Evolutionary conservation across 2,888 invertebrate species (phyloP).

Genomic region (Frankliniella intonsa): DNA sequence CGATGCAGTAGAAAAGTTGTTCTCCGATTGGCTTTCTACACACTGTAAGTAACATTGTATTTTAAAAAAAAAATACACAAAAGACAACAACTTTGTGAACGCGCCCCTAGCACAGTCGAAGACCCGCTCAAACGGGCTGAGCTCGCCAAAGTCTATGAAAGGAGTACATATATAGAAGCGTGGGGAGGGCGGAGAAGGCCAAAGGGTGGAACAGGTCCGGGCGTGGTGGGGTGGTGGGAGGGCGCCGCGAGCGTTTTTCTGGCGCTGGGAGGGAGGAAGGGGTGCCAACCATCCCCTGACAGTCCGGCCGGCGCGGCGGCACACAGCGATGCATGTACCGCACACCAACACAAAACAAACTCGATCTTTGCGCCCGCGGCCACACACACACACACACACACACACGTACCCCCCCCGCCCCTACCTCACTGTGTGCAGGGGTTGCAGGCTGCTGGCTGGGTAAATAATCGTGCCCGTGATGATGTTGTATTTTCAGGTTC

Average conservation of each 20-base stretch:
- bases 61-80: too few species aligned
- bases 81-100: too few species aligned
- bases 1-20: too few species aligned
- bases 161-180: not conserved
- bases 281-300: not conserved
- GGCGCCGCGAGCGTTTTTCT: not conserved
- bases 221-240: not conserved
- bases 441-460: not conserved
- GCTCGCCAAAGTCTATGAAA: not conserved
- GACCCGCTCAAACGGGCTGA: not conserved
- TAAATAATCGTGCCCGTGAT: not conserved
- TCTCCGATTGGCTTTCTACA: too few species aligned
- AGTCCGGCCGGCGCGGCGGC: not conserved
- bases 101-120: not conserved
- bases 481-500: not conserved
- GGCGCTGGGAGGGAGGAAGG: not conserved
- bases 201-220: not conserved
- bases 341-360: slow-evolving; percentile 24
- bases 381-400: not conserved
- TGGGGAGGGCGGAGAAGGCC: not conserved
- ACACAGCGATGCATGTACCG: not conserved
- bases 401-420: not conserved
- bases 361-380: slow-evolving; percentile 23
- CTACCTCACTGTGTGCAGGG: too few species aligned
- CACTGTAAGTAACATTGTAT: too few species aligned